Conservation (phyloP, 2,888 invertebrate genomes). For the Cephonodes hylas region DNA sequence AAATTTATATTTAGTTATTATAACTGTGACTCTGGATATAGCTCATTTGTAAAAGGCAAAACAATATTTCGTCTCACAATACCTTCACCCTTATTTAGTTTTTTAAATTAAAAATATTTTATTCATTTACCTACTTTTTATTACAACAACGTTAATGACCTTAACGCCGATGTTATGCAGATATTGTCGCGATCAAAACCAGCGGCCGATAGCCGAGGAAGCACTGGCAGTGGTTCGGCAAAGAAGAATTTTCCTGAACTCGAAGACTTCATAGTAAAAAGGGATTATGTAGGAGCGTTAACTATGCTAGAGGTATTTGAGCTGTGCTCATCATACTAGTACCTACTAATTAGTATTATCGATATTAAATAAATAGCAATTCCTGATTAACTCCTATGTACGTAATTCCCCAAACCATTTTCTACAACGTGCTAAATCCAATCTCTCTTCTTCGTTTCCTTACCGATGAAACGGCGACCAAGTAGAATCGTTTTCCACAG, state of each 20-base stretch:
- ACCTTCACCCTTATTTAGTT: background rate
- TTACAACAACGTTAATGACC: background rate
- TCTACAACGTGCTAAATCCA: no score
- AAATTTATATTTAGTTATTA: no score
- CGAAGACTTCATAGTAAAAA: conserved; percentile 92
- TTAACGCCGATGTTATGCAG: conserved; percentile 63
- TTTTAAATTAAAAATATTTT: background rate
- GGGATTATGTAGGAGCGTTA: conserved; percentile 97
- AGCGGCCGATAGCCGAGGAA: conserved; percentile 77
- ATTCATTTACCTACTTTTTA: background rate
- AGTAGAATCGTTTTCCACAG: no score
- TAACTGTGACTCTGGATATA: no score
- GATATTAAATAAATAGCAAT: no score
- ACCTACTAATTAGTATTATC: no score
- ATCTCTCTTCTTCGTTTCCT: no score
- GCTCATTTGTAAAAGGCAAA: no score
- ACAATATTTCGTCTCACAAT: background rate
- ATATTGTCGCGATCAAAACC: conserved; percentile 92
- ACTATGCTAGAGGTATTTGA: conserved; percentile 96
- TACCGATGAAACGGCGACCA: no score
- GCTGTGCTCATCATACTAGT: no score
- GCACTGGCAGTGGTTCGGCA: conserved; percentile 48
- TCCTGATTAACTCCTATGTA: no score
- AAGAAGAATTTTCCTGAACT: conserved; percentile 87
- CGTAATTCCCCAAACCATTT: no score